Evolutionary conservation across 2,888 invertebrate genomes (phyloP).

Genomic region (Dendrolimus pini): DNA sequence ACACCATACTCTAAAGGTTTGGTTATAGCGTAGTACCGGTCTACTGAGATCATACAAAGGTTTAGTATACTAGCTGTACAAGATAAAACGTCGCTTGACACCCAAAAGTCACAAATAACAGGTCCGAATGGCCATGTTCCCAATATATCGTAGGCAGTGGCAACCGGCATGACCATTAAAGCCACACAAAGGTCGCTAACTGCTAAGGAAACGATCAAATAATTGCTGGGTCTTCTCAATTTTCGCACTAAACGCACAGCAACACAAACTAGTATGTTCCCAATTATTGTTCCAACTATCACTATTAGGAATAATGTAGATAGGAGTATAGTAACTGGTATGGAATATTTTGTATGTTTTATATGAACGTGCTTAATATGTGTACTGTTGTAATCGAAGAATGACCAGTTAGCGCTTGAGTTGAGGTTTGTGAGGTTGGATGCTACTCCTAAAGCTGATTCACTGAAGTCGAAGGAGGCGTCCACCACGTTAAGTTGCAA

Average conservation of each 20-base stretch:
- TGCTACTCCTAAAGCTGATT: conserved; percentile 32
- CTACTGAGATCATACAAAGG: conserved; percentile 98
- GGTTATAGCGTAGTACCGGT: conserved; percentile 94
- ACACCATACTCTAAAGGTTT: conserved; percentile 97
- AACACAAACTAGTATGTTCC: conserved; percentile 95
- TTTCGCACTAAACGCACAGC: conserved; percentile 97
- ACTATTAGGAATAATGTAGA: conserved; percentile 84
- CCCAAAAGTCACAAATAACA: conserved; percentile 96
- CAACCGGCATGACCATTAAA: conserved; percentile 97
- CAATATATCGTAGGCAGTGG: conserved; percentile 93
- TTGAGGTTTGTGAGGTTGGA: conserved; percentile 43
- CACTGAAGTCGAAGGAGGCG: conserved; percentile 46
- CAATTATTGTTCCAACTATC: conserved; percentile 87
- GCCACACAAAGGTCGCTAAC: conserved; percentile 98
- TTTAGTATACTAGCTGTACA: conserved; percentile 99
- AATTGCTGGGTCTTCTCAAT: conserved; percentile 92
- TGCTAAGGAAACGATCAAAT: conserved; percentile 94
- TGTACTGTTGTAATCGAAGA: conserved; percentile 46
- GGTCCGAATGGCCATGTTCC: conserved; percentile 96
- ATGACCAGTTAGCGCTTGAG: conserved; percentile 50
- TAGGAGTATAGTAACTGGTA: conserved; percentile 79
- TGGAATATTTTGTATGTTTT: conserved; percentile 63
- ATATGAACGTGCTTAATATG: conserved; percentile 33
- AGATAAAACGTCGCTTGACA: conserved; percentile 96
- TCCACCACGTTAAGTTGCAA: conserved; percentile 39